These are phyloP conservation scores for Oreocharis arfaki DNA, from an alignment of 2,113 vertebrate species.

Conservation along the genomic window DNA sequence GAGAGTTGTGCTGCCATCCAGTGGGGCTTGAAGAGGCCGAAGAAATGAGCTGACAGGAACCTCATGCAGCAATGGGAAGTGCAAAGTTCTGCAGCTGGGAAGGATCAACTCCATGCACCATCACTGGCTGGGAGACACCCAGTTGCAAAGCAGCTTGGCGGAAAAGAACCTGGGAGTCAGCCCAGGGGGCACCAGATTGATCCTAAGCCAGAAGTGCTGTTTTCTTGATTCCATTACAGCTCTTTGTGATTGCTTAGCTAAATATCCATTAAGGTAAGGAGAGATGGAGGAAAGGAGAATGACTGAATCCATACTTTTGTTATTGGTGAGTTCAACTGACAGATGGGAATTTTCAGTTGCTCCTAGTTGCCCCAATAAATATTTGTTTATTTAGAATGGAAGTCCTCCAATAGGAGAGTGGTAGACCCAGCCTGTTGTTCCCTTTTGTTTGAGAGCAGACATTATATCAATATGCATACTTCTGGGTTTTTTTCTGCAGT, in stretches of 20 bases:
- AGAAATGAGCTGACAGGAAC: neutral
- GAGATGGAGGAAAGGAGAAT: neutral
- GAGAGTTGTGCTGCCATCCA: neutral
- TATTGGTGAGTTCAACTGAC: neutral
- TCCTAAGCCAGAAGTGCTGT: neutral
- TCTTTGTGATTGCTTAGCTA: neutral
- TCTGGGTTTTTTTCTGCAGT: neutral
- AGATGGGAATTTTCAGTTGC: neutral
- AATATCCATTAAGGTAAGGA: neutral
- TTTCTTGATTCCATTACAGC: neutral
- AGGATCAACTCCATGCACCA: neutral
- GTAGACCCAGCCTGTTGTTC: neutral
- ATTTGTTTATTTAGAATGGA: neutral
- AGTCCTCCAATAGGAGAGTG: neutral
- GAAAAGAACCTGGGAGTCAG: neutral
- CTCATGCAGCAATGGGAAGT: neutral
- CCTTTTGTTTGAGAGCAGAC: neutral
- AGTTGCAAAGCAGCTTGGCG: neutral
- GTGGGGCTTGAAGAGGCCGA: neutral
- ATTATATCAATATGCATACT: neutral
- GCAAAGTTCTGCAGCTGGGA: neutral
- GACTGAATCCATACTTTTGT: neutral
- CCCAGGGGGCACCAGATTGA: neutral
- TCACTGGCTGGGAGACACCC: fast-evolving
- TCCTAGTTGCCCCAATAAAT: neutral